Evolutionary conservation across 2,113 vertebrate species (phyloP).

Genomic region (Polypterus bichir): DNA sequence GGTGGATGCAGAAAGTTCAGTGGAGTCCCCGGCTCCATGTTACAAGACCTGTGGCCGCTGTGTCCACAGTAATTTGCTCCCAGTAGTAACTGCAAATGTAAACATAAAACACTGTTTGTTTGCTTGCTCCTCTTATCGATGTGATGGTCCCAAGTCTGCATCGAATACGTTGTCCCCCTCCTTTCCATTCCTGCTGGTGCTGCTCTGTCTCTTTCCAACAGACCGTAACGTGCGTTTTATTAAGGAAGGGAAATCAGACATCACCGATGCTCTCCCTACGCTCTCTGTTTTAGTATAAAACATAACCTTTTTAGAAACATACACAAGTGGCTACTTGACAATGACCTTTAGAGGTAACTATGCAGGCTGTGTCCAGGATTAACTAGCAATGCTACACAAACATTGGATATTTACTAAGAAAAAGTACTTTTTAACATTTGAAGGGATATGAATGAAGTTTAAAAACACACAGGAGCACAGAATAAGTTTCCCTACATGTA

Average conservation of each 20-base stretch:
- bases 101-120: conserved; percentile 7
- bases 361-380: conserved; percentile 39
- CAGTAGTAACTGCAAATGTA: conserved; percentile 6
- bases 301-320: conserved; percentile 72
- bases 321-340: conserved; percentile 69
- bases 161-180: conserved; percentile 4
- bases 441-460: too few relatives aligned
- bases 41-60: too few relatives aligned
- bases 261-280: conserved; percentile 49
- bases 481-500: too few relatives aligned
- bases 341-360: conserved; percentile 43
- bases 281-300: conserved; percentile 63
- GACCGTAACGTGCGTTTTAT: conserved; percentile 14
- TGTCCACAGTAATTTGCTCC: not conserved
- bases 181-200: not conserved
- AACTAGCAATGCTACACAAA: conserved; percentile 49
- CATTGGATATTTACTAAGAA: conserved; percentile 31
- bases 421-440: too few relatives aligned
- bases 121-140: not conserved
- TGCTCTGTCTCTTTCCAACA: not conserved
- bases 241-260: conserved; percentile 47
- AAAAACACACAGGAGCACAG: too few relatives aligned
- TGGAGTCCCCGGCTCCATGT: too few relatives aligned
- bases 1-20: too few relatives aligned
- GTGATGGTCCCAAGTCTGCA: conserved; percentile 1